These are phyloP conservation scores for Drosophila bocki DNA, from an alignment of 1,140 invertebrate genomes.

Conservation along the genomic window DNA sequence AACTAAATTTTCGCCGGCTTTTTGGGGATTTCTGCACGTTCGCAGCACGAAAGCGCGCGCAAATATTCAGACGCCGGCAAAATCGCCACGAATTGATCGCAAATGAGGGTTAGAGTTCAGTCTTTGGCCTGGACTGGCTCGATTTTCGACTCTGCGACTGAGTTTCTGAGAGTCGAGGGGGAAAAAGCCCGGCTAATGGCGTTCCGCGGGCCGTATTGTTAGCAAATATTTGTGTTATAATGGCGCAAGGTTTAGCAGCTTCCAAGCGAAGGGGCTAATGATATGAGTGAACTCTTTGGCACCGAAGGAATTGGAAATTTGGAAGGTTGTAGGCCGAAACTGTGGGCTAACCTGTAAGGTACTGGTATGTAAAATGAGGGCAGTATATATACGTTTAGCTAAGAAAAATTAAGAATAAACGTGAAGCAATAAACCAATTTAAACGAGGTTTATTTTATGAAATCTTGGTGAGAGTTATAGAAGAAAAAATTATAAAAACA, in stretches of 20 bases:
- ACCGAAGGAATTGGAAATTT: not conserved
- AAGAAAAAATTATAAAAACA: not conserved
- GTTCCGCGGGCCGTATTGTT: slow-evolving; percentile 77
- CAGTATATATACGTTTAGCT: not conserved
- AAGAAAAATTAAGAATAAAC: not conserved
- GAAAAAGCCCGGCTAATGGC: slow-evolving; percentile 56
- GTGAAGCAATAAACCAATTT: not conserved
- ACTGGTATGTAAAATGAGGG: not conserved
- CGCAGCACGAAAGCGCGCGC: slow-evolving; percentile 65
- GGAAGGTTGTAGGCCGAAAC: slow-evolving; percentile 10
- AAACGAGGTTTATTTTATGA: not conserved
- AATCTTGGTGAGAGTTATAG: not conserved
- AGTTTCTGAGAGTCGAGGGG: slow-evolving; percentile 16
- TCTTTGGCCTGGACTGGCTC: slow-evolving; percentile 27
- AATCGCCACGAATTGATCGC: slow-evolving; percentile 83
- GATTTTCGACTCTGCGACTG: slow-evolving; percentile 1
- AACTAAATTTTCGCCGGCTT: slow-evolving; percentile 75
- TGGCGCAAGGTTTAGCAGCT: slow-evolving; percentile 70
- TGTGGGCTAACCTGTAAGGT: not conserved
- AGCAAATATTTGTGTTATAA: slow-evolving; percentile 84
- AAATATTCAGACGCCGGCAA: slow-evolving; percentile 73
- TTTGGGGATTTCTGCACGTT: slow-evolving; percentile 71
- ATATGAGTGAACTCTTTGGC: slow-evolving; percentile 76
- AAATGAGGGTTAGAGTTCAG: slow-evolving; percentile 83
- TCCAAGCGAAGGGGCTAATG: slow-evolving; percentile 64